Conservation (phyloP, 1,140 invertebrate genomes). For the Trachymyrmex cornetzi region DNA sequence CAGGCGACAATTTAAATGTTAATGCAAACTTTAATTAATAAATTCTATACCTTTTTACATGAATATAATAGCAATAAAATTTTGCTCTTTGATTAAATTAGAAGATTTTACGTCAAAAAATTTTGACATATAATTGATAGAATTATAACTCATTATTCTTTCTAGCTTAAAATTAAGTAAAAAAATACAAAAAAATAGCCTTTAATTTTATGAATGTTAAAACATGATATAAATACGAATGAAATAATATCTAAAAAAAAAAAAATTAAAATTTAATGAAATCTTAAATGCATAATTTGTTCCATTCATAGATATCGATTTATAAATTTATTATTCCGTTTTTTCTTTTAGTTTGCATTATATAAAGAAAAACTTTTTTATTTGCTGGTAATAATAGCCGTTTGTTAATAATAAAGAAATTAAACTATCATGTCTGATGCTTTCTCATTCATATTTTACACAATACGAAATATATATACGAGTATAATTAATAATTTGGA, state of each 20-base stretch:
- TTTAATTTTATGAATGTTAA: not conserved
- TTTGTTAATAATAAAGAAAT: not conserved
- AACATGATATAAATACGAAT: constrained; percentile 5
- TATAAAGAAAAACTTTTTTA: not conserved
- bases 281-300: constrained; percentile 1
- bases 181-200: not conserved
- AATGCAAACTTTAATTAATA: not conserved
- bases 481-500: too few relatives aligned
- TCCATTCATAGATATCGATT: not conserved
- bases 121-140: not conserved
- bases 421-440: not conserved
- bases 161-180: not conserved
- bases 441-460: not conserved
- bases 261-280: not conserved
- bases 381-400: not conserved
- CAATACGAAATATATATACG: not conserved
- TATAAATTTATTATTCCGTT: not conserved
- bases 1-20: constrained; percentile 1
- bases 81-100: not conserved
- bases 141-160: not conserved
- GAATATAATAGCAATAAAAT: not conserved
- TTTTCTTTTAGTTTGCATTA: not conserved
- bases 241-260: too few relatives aligned
- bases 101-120: not conserved
- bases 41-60: not conserved